A percentile compares a stretch with the other conserved stretches of the same genome.
Evolutionary conservation across 2,888 invertebrate genomes (phyloP).

Genomic region (Aradus depressus): DNA sequence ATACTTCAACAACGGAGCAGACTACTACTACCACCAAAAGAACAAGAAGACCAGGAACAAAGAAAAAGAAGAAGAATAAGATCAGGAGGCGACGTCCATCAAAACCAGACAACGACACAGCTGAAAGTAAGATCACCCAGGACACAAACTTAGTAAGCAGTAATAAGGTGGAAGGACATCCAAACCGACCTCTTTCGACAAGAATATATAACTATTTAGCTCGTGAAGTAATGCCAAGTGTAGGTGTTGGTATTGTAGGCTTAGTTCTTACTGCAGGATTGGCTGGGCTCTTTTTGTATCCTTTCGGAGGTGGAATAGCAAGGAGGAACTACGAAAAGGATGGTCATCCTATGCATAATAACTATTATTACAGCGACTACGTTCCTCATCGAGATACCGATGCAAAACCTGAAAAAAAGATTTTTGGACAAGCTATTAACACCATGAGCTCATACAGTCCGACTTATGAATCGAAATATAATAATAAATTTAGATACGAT

Average conservation of each 20-base stretch:
- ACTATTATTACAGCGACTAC: conserved; percentile 56
- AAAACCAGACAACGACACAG: conserved; percentile 35
- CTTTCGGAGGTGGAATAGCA: conserved; percentile 52
- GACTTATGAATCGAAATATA: conserved; percentile 23
- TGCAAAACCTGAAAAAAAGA: conserved; percentile 62
- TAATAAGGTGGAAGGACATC: conserved; percentile 31
- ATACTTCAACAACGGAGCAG: conserved; percentile 40
- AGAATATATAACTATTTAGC: conserved; percentile 67
- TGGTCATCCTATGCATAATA: conserved; percentile 27
- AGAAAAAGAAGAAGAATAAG: conserved; percentile 37
- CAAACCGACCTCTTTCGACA: conserved; percentile 52
- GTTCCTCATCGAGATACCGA: conserved; percentile 37
- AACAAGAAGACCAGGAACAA: conserved; percentile 30
- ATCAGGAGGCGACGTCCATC: conserved; percentile 38
- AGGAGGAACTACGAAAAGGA: conserved; percentile 30
- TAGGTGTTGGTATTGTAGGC: conserved; percentile 64
- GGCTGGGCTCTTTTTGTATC: conserved; percentile 65
- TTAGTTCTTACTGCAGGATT: conserved; percentile 61
- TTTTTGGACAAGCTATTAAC: conserved; percentile 60
- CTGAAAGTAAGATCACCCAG: conserved; percentile 38
- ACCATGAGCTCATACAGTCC: conserved; percentile 42
- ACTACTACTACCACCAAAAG: conserved; percentile 29
- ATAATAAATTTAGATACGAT: conserved; percentile 29
- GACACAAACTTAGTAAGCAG: conserved; percentile 38
- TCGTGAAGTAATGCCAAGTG: conserved; percentile 68